Percentiles rank a stretch among this genome's conserved stretches.
Evolutionary conservation across 2,113 vertebrate species (phyloP).

Genomic region (Actenoides hombroni): DNA sequence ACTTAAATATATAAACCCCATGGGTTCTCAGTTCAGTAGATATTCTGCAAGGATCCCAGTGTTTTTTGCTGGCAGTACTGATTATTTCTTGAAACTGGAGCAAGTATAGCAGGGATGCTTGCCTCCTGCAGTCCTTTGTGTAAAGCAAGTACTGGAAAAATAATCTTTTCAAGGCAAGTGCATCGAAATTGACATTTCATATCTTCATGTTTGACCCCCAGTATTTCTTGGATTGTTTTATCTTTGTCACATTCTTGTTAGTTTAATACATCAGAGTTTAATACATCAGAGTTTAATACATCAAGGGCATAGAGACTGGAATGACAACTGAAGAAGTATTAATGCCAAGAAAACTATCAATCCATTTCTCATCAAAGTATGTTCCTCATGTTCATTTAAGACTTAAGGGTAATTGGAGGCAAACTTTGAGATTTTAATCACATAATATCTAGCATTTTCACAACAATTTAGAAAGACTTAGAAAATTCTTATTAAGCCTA

Average conservation of each 20-base stretch:
- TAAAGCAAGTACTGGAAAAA: slow-evolving; percentile 10
- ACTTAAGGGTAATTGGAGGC: neutral
- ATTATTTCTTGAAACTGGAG: slow-evolving; percentile 15
- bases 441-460: neutral
- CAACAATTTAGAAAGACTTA: neutral
- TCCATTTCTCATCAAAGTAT: neutral
- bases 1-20: neutral
- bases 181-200: neutral
- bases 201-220: neutral
- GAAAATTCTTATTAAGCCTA: neutral
- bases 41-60: neutral
- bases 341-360: neutral
- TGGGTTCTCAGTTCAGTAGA: neutral
- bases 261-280: neutral
- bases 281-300: neutral
- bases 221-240: neutral
- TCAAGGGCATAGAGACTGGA: neutral
- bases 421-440: neutral
- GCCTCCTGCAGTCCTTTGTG: neutral
- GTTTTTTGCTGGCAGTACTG: neutral
- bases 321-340: neutral
- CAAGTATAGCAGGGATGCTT: neutral
- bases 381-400: neutral
- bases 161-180: neutral
- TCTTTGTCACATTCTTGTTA: neutral